Conservation (phyloP, 2,888 invertebrate genomes). For the Diadromus collaris region DNA sequence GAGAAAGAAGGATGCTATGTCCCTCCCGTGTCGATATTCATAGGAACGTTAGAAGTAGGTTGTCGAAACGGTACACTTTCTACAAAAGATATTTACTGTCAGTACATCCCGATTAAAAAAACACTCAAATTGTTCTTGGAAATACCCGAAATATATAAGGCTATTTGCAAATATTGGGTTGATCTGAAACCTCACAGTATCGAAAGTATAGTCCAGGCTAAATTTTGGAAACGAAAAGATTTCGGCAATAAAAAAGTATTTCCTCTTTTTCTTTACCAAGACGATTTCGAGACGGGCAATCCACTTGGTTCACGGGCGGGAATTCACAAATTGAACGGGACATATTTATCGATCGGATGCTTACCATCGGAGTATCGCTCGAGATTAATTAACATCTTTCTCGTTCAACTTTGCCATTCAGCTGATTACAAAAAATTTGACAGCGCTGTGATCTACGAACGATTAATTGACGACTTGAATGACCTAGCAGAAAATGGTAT, state of each 20-base stretch:
- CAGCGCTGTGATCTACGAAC: slow-evolving; percentile 17
- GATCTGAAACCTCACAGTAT: slow-evolving; percentile 1
- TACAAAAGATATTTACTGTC: slow-evolving; percentile 25
- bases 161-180: slow-evolving; percentile 18
- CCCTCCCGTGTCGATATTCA: slow-evolving; percentile 18
- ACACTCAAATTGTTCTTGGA: slow-evolving; percentile 20
- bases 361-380: slow-evolving; percentile 21
- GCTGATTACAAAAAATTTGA: slow-evolving; percentile 33
- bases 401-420: slow-evolving; percentile 29
- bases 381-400: slow-evolving; percentile 35
- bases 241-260: slow-evolving; percentile 6
- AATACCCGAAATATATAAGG: slow-evolving; percentile 8
- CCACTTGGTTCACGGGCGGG: slow-evolving; percentile 37
- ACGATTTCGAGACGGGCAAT: slow-evolving; percentile 50
- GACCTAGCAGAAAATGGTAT: slow-evolving; percentile 26
- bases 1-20: slow-evolving; percentile 12
- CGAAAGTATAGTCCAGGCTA: slow-evolving; percentile 30
- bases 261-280: slow-evolving; percentile 34
- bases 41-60: slow-evolving; percentile 16
- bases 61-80: slow-evolving; percentile 19
- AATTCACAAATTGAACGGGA: slow-evolving; percentile 33
- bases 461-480: slow-evolving; percentile 30
- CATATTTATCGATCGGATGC: slow-evolving; percentile 33
- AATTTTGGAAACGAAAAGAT: slow-evolving; percentile 31
- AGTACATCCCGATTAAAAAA: slow-evolving; percentile 31